Base-by-base conservation (phyloP, 2,113 vertebrate species). In the Colistium nudipinnis region DNA sequence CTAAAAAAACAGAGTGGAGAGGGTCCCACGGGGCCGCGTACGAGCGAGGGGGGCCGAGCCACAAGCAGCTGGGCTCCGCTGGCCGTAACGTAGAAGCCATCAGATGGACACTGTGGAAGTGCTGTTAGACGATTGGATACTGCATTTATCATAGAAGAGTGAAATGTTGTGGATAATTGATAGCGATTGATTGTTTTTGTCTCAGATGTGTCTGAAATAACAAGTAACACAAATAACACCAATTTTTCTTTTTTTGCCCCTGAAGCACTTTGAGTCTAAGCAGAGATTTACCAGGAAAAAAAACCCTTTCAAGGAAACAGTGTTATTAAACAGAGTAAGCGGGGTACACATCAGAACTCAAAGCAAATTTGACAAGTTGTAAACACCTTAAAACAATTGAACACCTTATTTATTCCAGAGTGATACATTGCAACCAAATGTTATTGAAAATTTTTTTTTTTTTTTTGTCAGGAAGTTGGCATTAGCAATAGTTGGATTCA, bases 41-140 rank as follows among this genome's bases (percentile, higher is more conserved):
- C 36, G 60, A 60, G 67, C 28, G 76, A 81, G 70, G 41, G 22
- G 28, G 62, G 75, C 64, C 13, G 33, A 75, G 67, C 28, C 76
- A 57, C 67, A 53, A 71, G 55, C 74, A 84, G 76, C 70, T 83
- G 72, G 62, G 78, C 60, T 80, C 84, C 79, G 55, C 63, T 67
- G 70, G 59, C 74, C 70, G 76, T 25, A 67, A 61, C 74, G 61
- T 64, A 24, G n/a, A 64, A 28, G 68, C 76, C 61, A 62, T 39
- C 35, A 45, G 48, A 57, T 19, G 28, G 14, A 66, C 57, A 31
- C 14, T 33, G 41, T 35, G 39, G 57, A 69, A 48, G 56, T 25
- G 57, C 39, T 28, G 3, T 6, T 48, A 70, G 28, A 55, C 44
- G 31, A 63, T 48, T 54, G 22, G 41, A 51, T n/a, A 39, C 31